Conservation (phyloP, 2,797 vertebrate species). For the Chelmon rostratus region DNA sequence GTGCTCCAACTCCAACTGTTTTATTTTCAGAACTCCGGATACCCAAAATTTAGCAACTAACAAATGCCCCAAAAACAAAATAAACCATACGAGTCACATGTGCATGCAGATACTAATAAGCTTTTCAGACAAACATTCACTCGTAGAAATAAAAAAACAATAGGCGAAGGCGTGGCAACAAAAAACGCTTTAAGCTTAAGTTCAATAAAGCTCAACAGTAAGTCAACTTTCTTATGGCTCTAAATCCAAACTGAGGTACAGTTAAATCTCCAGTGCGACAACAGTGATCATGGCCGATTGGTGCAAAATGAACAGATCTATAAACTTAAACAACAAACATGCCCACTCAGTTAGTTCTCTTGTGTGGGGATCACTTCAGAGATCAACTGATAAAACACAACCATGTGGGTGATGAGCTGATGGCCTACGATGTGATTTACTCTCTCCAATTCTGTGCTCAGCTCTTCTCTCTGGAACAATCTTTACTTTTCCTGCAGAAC, state of each 20-base stretch:
- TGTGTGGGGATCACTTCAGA: constrained; percentile 26
- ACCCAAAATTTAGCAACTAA: background rate
- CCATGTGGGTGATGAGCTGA: constrained; percentile 7
- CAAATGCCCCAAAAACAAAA: background rate
- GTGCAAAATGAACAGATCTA: constrained; percentile 21
- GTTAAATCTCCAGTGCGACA: background rate
- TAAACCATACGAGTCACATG: background rate
- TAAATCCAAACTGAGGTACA: background rate
- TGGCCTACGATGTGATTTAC: constrained; percentile 29
- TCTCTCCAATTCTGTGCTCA: constrained; percentile 38
- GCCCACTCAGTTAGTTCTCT: constrained; percentile 18
- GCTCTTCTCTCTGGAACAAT: constrained; percentile 35
- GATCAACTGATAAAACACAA: constrained; percentile 12
- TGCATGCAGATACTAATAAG: background rate
- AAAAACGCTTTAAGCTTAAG: background rate
- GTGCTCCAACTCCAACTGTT: background rate
- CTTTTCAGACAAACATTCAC: background rate
- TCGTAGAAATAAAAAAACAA: no score
- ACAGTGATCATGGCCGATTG: background rate
- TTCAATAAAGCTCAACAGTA: background rate
- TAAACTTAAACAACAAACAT: constrained; percentile 26
- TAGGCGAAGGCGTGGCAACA: background rate
- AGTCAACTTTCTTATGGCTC: background rate
- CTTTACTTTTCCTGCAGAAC: constrained; percentile 24
- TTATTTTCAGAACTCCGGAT: background rate